Evolutionary conservation across 2,797 vertebrate species (phyloP), one percentile per base, ranked within the genome.

Genomic region (Myotis vivesi): DNA sequence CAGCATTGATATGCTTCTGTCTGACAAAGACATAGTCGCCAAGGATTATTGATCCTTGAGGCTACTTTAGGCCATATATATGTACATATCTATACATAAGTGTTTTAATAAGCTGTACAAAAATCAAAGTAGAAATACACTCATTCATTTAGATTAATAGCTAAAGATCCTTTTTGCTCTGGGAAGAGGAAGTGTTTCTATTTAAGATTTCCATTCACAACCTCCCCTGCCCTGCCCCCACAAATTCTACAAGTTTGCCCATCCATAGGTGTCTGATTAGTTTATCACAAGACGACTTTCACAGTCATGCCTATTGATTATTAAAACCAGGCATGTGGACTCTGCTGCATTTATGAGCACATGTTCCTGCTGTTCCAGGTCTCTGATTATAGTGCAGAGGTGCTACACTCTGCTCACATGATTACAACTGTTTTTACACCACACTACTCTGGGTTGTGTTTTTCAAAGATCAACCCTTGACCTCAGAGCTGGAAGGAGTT

Each of bases 91-190:
- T 91, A 59, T 68, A 80, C 3, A 46, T 59, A 85, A 53, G 25
- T 36, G 25, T 36, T 89, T 81, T 83, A n/a, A 49, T 8, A 49
- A 64, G 15, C 13, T 87, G 41, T 41, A 49, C 44, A 93, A 87
- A 53, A 33, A 66, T 71, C 28, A 36, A 8, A 12, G 6, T 83
- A 64, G 44, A 75, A 92, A 84, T 89, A 25, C 12, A 38, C 16
- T 62, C 25, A 86, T 68, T 57, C 46, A 93, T 79, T 93, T 68
- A 81, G 5, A 75, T 89, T 66, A 91, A 66, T 55, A 93, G 33
- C 19, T 64, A 53, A 57, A 89, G 17, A 57, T 90, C 4, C 13
- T 38, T 3, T 83, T 73, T 87, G 1, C 30, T 30, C 44, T 72
- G 6, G 64, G 82, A 73, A 49, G 12, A 36, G 6, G 62, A 80